Evolutionary conservation across 2,797 vertebrate species (phyloP), one percentile per base, ranked within the genome.

Genomic region (Silurus lanzhouensis): DNA sequence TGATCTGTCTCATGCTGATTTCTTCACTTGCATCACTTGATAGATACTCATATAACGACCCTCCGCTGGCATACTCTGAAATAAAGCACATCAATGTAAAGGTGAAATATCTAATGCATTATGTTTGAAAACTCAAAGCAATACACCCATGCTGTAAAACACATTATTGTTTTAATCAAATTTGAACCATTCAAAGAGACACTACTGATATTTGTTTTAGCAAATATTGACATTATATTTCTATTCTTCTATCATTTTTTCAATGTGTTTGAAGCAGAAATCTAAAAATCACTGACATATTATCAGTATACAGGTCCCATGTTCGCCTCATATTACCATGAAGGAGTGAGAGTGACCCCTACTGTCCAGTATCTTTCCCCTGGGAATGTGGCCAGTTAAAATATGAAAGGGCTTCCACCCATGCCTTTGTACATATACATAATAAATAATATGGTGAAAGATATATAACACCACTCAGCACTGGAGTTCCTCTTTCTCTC

Each of bases 1-100:
- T 98, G 85, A 99, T 97, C 87, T 99, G 98, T 61, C 95, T 96
- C 95, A 99, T 98, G 92, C 99, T 96, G 96, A 99, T 99, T 83
- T 97, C 95, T 90, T 99, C 97, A 89, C 98, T 99, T 91, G 96
- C 94, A 67, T 94, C 96, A 87, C 97, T 98, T 90, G 97, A 98
- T 92, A 99, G 96, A 92, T 97, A 99, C 89, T 99, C 98, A 86
- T 97, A 99, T 48, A 99, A 91, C 3, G 97, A 98, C 44, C 98
- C 98, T 52, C 96, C 93, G 55, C 96, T 96, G 75, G 98, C 98
- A 90, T 98, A 99, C 91, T 99, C 98, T 99, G 89, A 83, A 87
- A 81, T 55, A 86, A 78, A 83, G 55, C 6, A 17, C 38, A 63
- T 13, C 22, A n/a, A 80, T 8, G n/a, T 5, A 46, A 63, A 58